Percentiles rank a stretch among this genome's conserved stretches.
Evolutionary conservation across 2,888 invertebrate species (phyloP).

Genomic region (Seira musarum): DNA sequence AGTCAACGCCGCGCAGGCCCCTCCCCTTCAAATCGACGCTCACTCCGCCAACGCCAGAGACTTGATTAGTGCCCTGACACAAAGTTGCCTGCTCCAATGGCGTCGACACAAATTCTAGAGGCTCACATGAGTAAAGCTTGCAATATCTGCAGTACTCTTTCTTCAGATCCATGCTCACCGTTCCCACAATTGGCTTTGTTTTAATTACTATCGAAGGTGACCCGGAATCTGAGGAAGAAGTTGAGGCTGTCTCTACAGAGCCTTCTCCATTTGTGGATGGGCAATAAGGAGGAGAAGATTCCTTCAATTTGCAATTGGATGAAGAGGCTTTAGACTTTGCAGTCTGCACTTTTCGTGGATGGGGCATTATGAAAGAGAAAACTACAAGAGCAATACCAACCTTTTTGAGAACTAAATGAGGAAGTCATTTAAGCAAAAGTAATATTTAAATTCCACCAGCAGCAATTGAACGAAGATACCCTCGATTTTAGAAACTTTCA

Average conservation of each 20-base stretch:
- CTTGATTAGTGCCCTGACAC: slow-evolving; percentile 28
- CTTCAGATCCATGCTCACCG: slow-evolving; percentile 54
- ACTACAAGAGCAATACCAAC: no score
- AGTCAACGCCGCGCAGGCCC: slow-evolving; percentile 69
- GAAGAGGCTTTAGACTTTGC: no score
- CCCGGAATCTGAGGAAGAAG: background rate
- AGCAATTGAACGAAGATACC: no score
- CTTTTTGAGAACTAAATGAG: no score
- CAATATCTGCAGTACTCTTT: slow-evolving; percentile 69
- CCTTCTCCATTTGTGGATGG: background rate
- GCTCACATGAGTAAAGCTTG: slow-evolving; percentile 68
- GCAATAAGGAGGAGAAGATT: no score
- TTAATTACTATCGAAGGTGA: no score
- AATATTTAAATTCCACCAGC: no score
- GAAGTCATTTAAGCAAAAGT: no score
- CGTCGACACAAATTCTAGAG: slow-evolving; percentile 66
- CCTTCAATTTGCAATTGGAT: no score
- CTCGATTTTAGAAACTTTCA: no score
- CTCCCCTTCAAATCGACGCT: slow-evolving; percentile 67
- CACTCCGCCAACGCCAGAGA: slow-evolving; percentile 55
- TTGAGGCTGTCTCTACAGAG: background rate
- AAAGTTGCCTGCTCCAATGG: slow-evolving; percentile 57
- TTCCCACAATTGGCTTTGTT: background rate
- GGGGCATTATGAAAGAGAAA: no score
- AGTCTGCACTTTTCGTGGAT: no score